Evolutionary conservation across 1,140 invertebrate species (phyloP).

Genomic region (Drosophila tani): DNA sequence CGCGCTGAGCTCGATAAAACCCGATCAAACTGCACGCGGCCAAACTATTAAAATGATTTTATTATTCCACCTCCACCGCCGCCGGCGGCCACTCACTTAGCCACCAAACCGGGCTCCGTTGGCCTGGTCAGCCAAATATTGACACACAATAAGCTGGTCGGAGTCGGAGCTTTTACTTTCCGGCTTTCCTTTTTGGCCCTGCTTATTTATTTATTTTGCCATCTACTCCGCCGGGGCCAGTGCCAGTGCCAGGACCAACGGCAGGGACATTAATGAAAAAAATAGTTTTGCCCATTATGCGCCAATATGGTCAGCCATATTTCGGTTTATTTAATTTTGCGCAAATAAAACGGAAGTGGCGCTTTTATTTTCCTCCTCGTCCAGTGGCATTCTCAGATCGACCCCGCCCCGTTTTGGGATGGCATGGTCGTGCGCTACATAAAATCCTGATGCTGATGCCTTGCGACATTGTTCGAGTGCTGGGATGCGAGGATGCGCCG

Average conservation of each 20-base stretch:
- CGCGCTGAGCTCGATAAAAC: conserved; percentile 15
- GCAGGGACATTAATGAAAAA: conserved; percentile 76
- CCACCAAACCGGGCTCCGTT: conserved; percentile 18
- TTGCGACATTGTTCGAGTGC: conserved; percentile 76
- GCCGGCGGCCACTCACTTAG: conserved; percentile 21
- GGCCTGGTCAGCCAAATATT: conserved; percentile 65
- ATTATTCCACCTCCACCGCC: conserved; percentile 50
- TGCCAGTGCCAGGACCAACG: neutral
- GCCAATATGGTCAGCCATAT: conserved; percentile 82
- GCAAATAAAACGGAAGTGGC: conserved; percentile 83
- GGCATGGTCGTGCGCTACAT: conserved; percentile 74
- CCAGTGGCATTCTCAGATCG: conserved; percentile 38
- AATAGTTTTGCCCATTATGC: conserved; percentile 82
- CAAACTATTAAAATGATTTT: conserved; percentile 51
- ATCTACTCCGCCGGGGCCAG: conserved; percentile 41
- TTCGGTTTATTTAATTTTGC: conserved; percentile 84
- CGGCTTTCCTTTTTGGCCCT: conserved; percentile 71
- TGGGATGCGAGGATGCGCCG: conserved; percentile 20
- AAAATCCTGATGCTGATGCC: conserved; percentile 72
- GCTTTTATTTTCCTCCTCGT: conserved; percentile 68
- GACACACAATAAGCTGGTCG: conserved; percentile 72
- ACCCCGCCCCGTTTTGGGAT: conserved; percentile 3
- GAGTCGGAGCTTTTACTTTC: conserved; percentile 75
- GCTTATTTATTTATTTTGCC: conserved; percentile 56
- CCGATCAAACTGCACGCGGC: conserved; percentile 24